Base-by-base conservation (phyloP, 2,888 invertebrate species). In the Pachydiplax longipennis region DNA sequence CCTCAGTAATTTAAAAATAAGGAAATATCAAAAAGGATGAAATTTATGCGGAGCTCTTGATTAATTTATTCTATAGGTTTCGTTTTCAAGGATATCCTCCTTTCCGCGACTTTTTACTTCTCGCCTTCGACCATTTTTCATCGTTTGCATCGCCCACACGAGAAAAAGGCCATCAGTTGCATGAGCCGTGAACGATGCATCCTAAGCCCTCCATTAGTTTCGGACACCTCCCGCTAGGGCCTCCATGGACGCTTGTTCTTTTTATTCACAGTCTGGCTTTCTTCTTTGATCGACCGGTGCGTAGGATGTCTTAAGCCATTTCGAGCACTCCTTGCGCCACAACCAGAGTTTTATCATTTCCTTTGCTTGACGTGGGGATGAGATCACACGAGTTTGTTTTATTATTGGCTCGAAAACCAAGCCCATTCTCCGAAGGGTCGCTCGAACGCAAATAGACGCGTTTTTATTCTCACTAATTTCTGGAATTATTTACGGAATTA, bases 251-350 rank as follows among this genome's bases (percentile, higher is more conserved):
- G 37, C 37, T 37, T 65, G 87, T 37, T 87, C 87, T 40, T 87
- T 87, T 87, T 87, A 87, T 87, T 61, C 87, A 31, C 73, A 87
- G 87, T 87, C 61, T 87, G 87, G 61, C 87, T 87, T 65, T 87
- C 87, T 61, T 87, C 87, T 87, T 87, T 87, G 87, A 87, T 87
- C 87, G 87, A 61, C 87, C 87, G 87, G 87, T 87, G 87, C 87
- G 87, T 87, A 37, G 87, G 87, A 87, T 18, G 87, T 87, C 87
- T 87, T 87, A 87, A 87, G 87, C 87, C 87, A 87, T 87, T 87
- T 87, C 87, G 61, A 87, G 87, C 83, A 83, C 83, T 83, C 83
- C 83, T 83, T 35, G 58, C 61, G 61, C 22, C 65, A 48, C n/a
- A 37, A 61, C 35, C 37, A 65, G 61, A 40, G 87, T 87, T 87